A percentile compares a stretch with the other conserved stretches of the same genome.
Conservation (phyloP, 2,113 vertebrate genomes). For the Nycticryphes semicollaris region DNA sequence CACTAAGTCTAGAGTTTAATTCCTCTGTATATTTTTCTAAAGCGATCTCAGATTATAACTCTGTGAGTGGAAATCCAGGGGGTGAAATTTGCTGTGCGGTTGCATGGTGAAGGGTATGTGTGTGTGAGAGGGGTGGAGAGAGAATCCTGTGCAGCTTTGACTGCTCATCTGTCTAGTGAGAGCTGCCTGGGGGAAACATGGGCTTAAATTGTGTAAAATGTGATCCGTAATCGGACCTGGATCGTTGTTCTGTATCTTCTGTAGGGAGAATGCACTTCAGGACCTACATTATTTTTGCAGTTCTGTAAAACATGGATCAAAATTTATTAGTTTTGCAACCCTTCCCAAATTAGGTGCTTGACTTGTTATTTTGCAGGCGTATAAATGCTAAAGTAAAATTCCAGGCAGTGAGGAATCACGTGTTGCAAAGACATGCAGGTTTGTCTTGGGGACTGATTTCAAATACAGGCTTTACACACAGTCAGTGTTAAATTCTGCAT, state of each 20-base stretch:
- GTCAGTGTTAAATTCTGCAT: not conserved
- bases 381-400: not conserved
- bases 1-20: constrained; percentile 11
- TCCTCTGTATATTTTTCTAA: constrained; percentile 55
- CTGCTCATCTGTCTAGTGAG: not conserved
- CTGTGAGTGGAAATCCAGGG: constrained; percentile 37
- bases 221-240: not conserved
- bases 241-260: not conserved
- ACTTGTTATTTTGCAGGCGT: not conserved
- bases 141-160: not conserved
- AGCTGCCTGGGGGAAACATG: not conserved
- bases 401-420: not conserved
- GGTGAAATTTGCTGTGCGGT: not conserved
- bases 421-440: not conserved
- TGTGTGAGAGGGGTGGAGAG: not conserved
- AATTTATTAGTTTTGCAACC: not conserved
- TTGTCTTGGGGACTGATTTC: not conserved
- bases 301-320: not conserved
- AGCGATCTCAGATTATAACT: constrained; percentile 13
- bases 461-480: not conserved
- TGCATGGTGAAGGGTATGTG: not conserved
- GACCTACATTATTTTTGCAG: not conserved
- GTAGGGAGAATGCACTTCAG: not conserved
- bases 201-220: not conserved
- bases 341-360: not conserved